These are phyloP conservation scores for Pluvianellus socialis DNA, from an alignment of 2,113 vertebrate genomes.

Conservation along the genomic window DNA sequence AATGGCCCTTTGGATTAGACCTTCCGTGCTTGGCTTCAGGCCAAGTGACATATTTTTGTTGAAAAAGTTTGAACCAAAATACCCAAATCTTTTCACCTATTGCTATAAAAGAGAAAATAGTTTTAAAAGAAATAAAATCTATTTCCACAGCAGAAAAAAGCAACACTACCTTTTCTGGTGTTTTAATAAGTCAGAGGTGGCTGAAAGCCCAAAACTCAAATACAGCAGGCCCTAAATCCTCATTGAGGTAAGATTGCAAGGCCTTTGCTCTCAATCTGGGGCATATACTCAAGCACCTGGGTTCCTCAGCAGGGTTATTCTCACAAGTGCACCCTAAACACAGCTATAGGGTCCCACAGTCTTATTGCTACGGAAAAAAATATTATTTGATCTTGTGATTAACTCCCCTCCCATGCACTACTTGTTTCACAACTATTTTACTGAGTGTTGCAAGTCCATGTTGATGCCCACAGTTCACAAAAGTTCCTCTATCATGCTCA, in stretches of 20 bases:
- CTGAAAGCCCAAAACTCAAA: neutral
- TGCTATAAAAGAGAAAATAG: neutral
- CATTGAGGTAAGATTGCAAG: neutral
- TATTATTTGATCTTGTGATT: neutral
- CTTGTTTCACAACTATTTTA: neutral
- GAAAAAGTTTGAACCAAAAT: neutral
- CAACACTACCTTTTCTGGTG: neutral
- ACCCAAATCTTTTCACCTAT: neutral
- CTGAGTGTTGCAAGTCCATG: neutral
- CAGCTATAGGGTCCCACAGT: neutral
- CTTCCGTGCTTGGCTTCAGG: neutral
- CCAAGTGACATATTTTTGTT: neutral
- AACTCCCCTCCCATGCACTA: neutral
- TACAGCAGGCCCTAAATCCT: neutral
- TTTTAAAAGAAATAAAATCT: neutral
- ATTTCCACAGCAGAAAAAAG: neutral
- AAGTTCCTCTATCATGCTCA: neutral
- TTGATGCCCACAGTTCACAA: neutral
- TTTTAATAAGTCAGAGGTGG: neutral
- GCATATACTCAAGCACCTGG: neutral
- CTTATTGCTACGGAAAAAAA: neutral
- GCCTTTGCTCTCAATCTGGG: neutral
- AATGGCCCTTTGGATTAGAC: neutral
- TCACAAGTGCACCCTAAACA: neutral
- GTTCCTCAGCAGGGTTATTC: neutral